Base-by-base conservation (phyloP, 2,888 invertebrate genomes). In the Rhingia campestris region DNA sequence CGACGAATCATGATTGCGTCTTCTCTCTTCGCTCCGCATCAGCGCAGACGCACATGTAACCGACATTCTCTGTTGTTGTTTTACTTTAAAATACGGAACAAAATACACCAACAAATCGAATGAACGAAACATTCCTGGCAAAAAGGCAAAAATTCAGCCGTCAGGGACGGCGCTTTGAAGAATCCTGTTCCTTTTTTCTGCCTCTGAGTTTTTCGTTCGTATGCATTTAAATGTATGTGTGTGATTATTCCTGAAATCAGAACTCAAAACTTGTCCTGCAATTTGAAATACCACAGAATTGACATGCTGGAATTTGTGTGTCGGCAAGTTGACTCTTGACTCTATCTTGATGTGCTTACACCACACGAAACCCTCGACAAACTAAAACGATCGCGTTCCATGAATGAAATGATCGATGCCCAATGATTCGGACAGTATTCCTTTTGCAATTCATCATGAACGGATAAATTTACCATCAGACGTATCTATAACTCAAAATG, bases 241-340 rank as follows among this genome's bases (percentile, higher is more conserved):
- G 22, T 30, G 3, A 5, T 49, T 82, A 51, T 49, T 54, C 22
- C 14, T 53, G 35, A 73, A 77, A 67, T 77, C 82, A 73, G 67
- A 84, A 80, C 69, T 84, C 64, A 64, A 84, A 84, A 80, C 74
- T 84, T 84, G 84, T 84, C 80, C 49, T n/a, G 69, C 69, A 59
- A 54, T 84, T 84, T 84, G 74, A 84, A 74, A 74, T 80, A 84
- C 70, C 67, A 59, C 45, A 84, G 82, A 58, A 73, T 37, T 84
- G 84, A 84, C 80, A 84, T 79, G 45, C 53, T 22, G 74, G 84
- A 84, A 80, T 84, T 84, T 84, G 74, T 84, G 58, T 74, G 74
- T 73, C 77, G 77, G 72, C 66, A 67, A 77, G 77, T 45, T 77
- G 77, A 54, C 37, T 77, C 53, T 53, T 30, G 51, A 63, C 64